phyloP scores from a whole-genome alignment of 1,140 invertebrate genomes.

The Drosophila lowei region DNA sequence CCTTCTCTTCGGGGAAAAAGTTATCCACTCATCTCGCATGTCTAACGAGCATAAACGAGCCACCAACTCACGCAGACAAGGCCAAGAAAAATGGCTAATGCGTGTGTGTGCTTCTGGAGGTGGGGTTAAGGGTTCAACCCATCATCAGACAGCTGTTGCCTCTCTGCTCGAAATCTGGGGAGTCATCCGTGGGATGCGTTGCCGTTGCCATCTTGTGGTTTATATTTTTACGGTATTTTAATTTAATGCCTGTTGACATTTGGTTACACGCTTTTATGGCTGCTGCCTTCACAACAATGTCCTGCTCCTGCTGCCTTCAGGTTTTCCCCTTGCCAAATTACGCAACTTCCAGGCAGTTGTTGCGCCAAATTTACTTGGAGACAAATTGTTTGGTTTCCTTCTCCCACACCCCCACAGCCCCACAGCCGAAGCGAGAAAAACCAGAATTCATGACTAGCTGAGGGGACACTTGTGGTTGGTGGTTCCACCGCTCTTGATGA shows the following conservation, averaged over 20 bases:
- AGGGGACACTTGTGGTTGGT: slow-evolving; percentile 42
- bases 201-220: slow-evolving; percentile 54
- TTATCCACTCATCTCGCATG: slow-evolving; percentile 56
- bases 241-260: slow-evolving; percentile 74
- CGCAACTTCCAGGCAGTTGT: slow-evolving; percentile 48
- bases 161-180: slow-evolving; percentile 35
- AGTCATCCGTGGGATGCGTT: slow-evolving; percentile 38
- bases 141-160: slow-evolving; percentile 60
- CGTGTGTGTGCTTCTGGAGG: slow-evolving; percentile 15
- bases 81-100: slow-evolving; percentile 47
- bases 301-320: not conserved
- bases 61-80: slow-evolving; percentile 44
- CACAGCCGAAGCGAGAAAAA: too few relatives aligned
- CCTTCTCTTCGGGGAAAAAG: slow-evolving; percentile 24
- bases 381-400: slow-evolving; percentile 59
- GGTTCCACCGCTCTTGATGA: slow-evolving; percentile 40
- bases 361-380: slow-evolving; percentile 55
- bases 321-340: slow-evolving; percentile 30
- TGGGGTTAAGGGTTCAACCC: slow-evolving; percentile 16
- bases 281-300: slow-evolving; percentile 42
- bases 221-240: slow-evolving; percentile 64
- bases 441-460: slow-evolving; percentile 25
- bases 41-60: slow-evolving; percentile 57
- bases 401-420: not conserved
- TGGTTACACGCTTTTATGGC: slow-evolving; percentile 57